Base-by-base conservation (phyloP, 2,113 vertebrate genomes). In the Orientallactaga bullata region DNA sequence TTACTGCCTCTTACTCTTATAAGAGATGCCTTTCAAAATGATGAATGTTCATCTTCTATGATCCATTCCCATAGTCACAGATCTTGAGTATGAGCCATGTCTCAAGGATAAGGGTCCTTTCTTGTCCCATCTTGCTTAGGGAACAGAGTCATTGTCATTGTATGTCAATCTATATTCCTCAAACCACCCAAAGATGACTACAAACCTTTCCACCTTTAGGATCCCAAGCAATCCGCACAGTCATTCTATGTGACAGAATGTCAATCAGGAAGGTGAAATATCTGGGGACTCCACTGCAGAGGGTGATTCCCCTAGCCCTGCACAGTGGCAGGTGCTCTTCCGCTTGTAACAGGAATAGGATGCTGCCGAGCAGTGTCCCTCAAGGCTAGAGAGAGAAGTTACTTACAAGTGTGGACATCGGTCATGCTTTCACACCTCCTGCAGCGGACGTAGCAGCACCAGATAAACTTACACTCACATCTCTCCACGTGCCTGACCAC, bases 391-490 rank as follows among this genome's bases (percentile, higher is more conserved):
- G 2, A n/a, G 69, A 69, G 60, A 24, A 21, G 77, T 97, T 89
- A 99, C 96, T 99, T 99, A 97, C 99, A 99, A 79, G 99, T 99
- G 97, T 99, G 99, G 16, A 99, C 98, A 2, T 99, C 99, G 0
- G 99, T 99, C 99, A 99, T 99, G 96, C 99, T 99, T 97, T 99
- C 99, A 3, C 99, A 99, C 77, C 99, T 98, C 26, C 98, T 93
- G 97, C 99, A 99, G 95, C 98, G 99, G 39, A 99, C 99, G 0
- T 99, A 99, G 97, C 99, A 99, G 98, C 99, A 99, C 99, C 99
- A 99, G 74, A 99, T 97, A 0, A 99, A 99, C 97, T 99, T 99
- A 97, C 99, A 99, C 58, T 99, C 99, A 0, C 99, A 99, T 83
- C 99, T 98, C 5, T 99, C 98, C 93, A 99, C 98, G 0, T 99